phyloP scores from a whole-genome alignment of 2,113 vertebrate genomes.

The Meleagris gallopavo region DNA sequence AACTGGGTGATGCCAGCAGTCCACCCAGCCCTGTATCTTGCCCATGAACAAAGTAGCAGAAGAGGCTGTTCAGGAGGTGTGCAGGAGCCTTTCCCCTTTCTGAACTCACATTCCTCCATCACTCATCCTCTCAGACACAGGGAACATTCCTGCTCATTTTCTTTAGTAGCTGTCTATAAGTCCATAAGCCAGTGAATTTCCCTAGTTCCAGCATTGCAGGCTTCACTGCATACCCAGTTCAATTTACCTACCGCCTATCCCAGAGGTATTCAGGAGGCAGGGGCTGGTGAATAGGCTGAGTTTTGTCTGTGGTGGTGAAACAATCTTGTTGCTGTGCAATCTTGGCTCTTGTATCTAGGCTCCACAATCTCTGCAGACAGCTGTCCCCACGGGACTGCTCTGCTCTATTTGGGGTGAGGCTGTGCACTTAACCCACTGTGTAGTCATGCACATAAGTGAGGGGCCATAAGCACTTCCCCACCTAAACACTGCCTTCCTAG shows the following conservation, averaged over 20 bases:
- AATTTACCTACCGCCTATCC: background rate
- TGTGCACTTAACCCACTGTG: background rate
- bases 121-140: background rate
- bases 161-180: background rate
- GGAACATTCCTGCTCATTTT: background rate
- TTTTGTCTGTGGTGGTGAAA: background rate
- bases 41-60: accelerated
- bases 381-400: background rate
- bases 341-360: background rate
- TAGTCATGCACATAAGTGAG: background rate
- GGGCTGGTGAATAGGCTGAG: background rate
- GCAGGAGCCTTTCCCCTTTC: background rate
- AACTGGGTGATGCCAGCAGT: background rate
- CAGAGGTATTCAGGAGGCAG: background rate
- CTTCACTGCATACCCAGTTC: background rate
- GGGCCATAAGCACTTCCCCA: background rate
- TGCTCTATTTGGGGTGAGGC: background rate
- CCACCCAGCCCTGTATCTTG: background rate
- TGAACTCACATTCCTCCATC: background rate
- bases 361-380: background rate
- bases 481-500: background rate
- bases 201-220: background rate
- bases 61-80: background rate
- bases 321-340: background rate
- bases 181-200: background rate